Conservation (phyloP, 2,113 vertebrate species). For the Bubalus kerabau region DNA sequence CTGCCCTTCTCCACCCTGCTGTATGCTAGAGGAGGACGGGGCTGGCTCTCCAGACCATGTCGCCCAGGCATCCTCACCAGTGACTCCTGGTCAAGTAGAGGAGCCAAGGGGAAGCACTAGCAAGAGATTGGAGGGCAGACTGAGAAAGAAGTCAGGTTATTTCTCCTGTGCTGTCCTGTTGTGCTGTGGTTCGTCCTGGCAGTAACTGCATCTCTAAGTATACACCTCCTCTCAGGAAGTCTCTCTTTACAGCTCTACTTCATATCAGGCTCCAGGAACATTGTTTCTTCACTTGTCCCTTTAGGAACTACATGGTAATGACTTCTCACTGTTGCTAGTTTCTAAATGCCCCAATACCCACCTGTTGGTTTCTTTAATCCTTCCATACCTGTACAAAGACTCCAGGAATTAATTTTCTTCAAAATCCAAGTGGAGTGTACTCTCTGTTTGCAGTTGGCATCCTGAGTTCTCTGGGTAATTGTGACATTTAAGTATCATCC, state of each 20-base stretch:
- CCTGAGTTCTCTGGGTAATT: neutral
- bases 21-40: neutral
- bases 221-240: neutral
- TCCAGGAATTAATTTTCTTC: neutral
- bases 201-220: neutral
- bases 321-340: neutral
- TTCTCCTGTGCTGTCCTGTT: neutral
- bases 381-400: neutral
- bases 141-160: neutral
- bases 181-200: neutral
- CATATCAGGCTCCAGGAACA: neutral
- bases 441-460: neutral
- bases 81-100: neutral
- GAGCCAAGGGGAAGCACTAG: neutral
- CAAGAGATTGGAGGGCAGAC: neutral
- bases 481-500: neutral
- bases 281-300: neutral
- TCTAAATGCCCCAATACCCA: neutral
- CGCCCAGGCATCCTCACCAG: too few relatives aligned
- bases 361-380: neutral
- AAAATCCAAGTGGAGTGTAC: neutral
- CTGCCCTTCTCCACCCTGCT: neutral
- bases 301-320: neutral
- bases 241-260: neutral
- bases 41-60: neutral